phyloP scores from a whole-genome alignment of 2,113 vertebrate genomes.

The Acrocephalus arundinaceus region DNA sequence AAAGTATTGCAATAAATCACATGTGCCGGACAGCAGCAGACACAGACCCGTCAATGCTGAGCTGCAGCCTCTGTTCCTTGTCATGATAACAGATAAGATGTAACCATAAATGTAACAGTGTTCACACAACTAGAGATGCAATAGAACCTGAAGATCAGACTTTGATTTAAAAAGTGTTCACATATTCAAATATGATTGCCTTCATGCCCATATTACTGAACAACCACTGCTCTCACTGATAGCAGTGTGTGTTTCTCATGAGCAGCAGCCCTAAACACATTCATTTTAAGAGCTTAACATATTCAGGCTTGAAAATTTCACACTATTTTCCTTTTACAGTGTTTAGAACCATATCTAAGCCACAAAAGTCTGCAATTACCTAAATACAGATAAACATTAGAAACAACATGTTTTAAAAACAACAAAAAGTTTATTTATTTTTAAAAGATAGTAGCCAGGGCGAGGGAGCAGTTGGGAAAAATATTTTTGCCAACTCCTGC shows the following conservation, averaged over 20 bases:
- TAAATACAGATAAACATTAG: neutral
- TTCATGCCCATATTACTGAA: neutral
- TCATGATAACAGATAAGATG: neutral
- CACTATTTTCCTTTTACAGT: neutral
- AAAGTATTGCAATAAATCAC: neutral
- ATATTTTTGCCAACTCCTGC: neutral
- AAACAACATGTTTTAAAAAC: neutral
- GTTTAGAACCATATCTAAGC: neutral
- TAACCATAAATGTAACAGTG: neutral
- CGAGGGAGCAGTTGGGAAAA: neutral
- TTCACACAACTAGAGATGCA: neutral
- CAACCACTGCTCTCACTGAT: neutral
- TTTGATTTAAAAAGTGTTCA: neutral
- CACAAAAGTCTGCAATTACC: neutral
- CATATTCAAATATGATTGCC: neutral
- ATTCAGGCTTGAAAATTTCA: neutral
- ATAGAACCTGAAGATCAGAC: neutral
- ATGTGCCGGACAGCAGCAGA: neutral
- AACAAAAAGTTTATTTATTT: neutral
- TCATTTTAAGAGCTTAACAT: neutral
- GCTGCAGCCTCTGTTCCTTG: neutral
- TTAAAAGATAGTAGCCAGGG: neutral
- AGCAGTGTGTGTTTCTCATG: neutral
- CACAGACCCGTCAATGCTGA: neutral
- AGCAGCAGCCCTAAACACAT: neutral